These are phyloP conservation scores for Drosophila baimaii DNA, from an alignment of 1,140 invertebrate species.

Conservation along the genomic window DNA sequence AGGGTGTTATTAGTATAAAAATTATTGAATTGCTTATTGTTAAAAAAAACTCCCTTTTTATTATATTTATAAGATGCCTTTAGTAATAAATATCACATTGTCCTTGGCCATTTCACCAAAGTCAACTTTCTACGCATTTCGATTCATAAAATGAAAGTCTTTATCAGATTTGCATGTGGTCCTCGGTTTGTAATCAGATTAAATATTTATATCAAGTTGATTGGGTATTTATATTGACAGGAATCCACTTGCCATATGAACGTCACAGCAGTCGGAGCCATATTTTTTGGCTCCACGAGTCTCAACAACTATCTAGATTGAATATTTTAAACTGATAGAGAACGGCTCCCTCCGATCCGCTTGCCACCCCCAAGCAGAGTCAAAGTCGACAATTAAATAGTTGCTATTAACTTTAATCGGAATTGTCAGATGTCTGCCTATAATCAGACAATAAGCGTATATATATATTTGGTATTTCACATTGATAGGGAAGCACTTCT, in stretches of 20 bases:
- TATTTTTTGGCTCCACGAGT: neutral
- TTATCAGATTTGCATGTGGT: conserved; percentile 3
- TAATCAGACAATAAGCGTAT: conserved; percentile 36
- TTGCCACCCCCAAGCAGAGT: neutral
- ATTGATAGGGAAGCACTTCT: conserved; percentile 22
- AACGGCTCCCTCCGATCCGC: neutral
- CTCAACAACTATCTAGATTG: neutral
- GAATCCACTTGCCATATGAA: neutral
- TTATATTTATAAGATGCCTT: too few species aligned
- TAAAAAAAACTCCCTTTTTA: neutral
- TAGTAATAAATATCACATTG: neutral
- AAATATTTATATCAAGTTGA: neutral
- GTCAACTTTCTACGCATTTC: neutral
- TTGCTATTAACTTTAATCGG: conserved; percentile 31
- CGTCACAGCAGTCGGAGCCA: neutral
- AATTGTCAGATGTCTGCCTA: conserved; percentile 5
- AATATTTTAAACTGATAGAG: neutral
- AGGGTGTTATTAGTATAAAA: too few species aligned
- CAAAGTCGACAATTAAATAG: conserved; percentile 22
- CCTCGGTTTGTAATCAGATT: neutral
- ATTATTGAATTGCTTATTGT: neutral
- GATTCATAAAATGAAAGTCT: neutral
- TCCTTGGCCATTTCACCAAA: neutral
- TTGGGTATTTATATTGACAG: neutral
- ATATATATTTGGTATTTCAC: conserved; percentile 21